Base-by-base conservation (phyloP, 2,797 vertebrate species). In the Sebastes matsubarae region DNA sequence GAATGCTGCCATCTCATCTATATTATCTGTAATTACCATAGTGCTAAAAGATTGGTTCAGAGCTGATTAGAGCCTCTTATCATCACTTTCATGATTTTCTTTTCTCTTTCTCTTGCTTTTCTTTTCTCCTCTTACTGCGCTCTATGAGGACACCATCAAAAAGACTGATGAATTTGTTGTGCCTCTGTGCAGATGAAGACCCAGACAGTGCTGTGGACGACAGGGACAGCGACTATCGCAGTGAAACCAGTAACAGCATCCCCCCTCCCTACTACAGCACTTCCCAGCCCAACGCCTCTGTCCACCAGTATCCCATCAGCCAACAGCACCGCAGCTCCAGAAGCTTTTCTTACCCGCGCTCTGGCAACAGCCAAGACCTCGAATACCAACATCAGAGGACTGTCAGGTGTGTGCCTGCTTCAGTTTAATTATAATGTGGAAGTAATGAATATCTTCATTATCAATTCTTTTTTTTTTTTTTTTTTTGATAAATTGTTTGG, bases 221-320 rank as follows among this genome's bases (percentile, higher is more conserved):
- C 90, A 93, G 98, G 8, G 98, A 99, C 94, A 99, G 98, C 0
- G 98, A 99, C 90, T 99, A 99, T 76, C 97, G 97, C 88, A 99
- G 98, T 0, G 98, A 99, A 94, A 98, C 98, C 25, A 99, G 98
- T 93, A 98, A 98, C 91, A 99, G 98, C 93, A 97, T 98, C 79
- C 98, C 98, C 0, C 98, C 97, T 0, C 98, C 98, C 0, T 99
- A 96, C 89, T 98, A 98, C 80, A 97, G 96, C 81, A 98, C 98
- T 0, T 98, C 97, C 8, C 98, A 99, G 92, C 98, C 98, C 91
- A 99, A 99, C 0, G 98, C 97, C 80, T 99, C 98, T 0, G 97
- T 99, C 73, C 98, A 99, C 92, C 98, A 99, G 86, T 99, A 99
- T 85, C 96, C 98, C 60, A 96, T 98, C 90, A 96, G 95, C 75